Base-by-base conservation (phyloP, 2,113 vertebrate genomes). In the Cyanoderma ruficeps region DNA sequence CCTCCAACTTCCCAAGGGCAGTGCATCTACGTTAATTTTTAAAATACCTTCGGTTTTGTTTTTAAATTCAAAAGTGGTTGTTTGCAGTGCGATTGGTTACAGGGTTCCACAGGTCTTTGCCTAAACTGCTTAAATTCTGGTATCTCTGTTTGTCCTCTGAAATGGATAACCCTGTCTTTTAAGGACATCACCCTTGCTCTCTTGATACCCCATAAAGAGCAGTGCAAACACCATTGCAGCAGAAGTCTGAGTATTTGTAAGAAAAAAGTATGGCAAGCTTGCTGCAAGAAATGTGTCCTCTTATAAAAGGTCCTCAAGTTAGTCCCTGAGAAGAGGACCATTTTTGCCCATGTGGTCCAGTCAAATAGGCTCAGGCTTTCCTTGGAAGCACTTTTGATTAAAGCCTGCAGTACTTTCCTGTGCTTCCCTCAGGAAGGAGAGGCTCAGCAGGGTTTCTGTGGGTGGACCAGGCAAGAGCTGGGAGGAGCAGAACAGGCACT, bases 151-250 rank as follows among this genome's bases (percentile, higher is more conserved):
- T 95, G 64, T 74, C 68, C 9, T 8, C 76, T 39, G 33, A 61
- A 74, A 64, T 55, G 77, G 76, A 42, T 91, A 83, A 77, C 91
- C 59, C 87, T 95, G 79, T 76, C 94, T 83, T 59, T 83, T 72
- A 53, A 89, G 83, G 72, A 74, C 55, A 50, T 92, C n/a, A 80
- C 68, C 94, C 77, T 94, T 91, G 87, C 80, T 93, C 89, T 94
- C 63, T 39, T 52, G 68, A 83, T 65, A 57, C 60, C 14, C 39
- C 49, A 56, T 37, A 7, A 91, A 83, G 17, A 35, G 72, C 80
- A 92, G 55, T 57, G 63, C 78, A 83, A 96, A 87, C 47, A 91
- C 25, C 30, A 33, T 2, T 89, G 80, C 83, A 89, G 59, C 71
- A 81, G 37, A 55, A 77, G 14, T 35, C 30, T 39, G 59, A 68